Evolutionary conservation across 2,888 invertebrate species (phyloP), one percentile per base, ranked within the genome.

Genomic region (Drosophila hamatofila): DNA sequence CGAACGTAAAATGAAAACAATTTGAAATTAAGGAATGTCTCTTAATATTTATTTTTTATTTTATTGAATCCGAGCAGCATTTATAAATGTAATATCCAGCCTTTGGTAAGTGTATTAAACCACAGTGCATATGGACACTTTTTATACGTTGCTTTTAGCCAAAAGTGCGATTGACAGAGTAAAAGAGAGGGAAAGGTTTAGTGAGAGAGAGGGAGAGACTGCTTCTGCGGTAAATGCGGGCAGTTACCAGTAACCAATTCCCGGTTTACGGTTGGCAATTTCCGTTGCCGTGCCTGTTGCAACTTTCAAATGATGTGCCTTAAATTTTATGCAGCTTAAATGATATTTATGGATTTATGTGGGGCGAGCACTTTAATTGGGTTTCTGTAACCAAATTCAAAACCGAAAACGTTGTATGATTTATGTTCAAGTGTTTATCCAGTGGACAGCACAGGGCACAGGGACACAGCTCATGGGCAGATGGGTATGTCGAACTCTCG

Each of bases 331-430:
- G 44, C 27, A 27, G 46, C 62, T 41, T 75, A 62, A 75, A 68
- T 67, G 67, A 62, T 62, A 75, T 73, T 75, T 62, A 68, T 75
- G 58, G 67, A 75, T 73, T 74, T 66, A 73, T 66, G 52, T 52
- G 54, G 46, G 42, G 42, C 54, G 35, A 48, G 30, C 54, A 49
- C 68, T 73, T 73, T 75, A 75, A 75, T 73, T 75, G 73, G 23
- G 52, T 65, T 59, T 44, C 52, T 46, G 48, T 39, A 9, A n/a
- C 37, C 30, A 12, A 41, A 42, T 41, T 33, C 58, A 37, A 66
- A 65, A 48, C 55, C 33, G 7, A 33, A 67, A 42, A 42, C 48
- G 51, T 33, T 63, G 57, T 49, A 75, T 75, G 70, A 75, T 75
- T 69, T 61, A 75, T 64, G 64, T 27, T 44, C 56, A 35, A 41